Evolutionary conservation across 2,888 invertebrate species (phyloP), one percentile per base, ranked within the genome.

Genomic region (Epirrhoe tristata): DNA sequence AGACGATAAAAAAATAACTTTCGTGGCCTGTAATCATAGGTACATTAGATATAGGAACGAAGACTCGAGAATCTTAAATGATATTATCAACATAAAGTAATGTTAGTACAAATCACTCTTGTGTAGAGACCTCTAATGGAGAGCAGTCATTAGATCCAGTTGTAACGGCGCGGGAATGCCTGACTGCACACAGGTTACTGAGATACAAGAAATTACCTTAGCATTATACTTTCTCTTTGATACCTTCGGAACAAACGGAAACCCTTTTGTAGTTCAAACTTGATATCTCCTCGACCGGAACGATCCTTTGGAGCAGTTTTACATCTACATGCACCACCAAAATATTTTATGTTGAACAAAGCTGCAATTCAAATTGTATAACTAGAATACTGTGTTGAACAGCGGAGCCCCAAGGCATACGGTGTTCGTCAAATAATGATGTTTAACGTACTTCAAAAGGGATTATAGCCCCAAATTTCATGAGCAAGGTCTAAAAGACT

Each of bases 101-200:
- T 52, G n/a, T n/a, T n/a, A n/a, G n/a, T 61, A 52, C 57, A 62
- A 39, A 63, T 63, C 48, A 57, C 36, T 63, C 57, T 66, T 50
- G 59, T 59, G 63, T 59, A 58, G 57, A 58, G 50, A 53, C 52
- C 55, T 58, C 54, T 61, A 51, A 63, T 58, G 67, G 51, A 64
- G 54, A 79, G 78, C 77, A 77, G 77, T 77, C 77, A 78, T 75
- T 79, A 77, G 78, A 76, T 78, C 81, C 80, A 83, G 84, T 86
- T 85, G 82, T 86, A 87, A 85, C 87, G 86, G 86, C 84, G 79
- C 76, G 71, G 79, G 82, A 83, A 80, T 84, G 77, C 77, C 82
- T 85, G 80, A 78, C 71, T 66, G 70, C 76, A 78, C 78, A 78
- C 81, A 85, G 84, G 81, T 85, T 34, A 56, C 79, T 77, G 56